Base-by-base conservation (phyloP, 1,140 invertebrate genomes). In the Fopius arisanus region DNA sequence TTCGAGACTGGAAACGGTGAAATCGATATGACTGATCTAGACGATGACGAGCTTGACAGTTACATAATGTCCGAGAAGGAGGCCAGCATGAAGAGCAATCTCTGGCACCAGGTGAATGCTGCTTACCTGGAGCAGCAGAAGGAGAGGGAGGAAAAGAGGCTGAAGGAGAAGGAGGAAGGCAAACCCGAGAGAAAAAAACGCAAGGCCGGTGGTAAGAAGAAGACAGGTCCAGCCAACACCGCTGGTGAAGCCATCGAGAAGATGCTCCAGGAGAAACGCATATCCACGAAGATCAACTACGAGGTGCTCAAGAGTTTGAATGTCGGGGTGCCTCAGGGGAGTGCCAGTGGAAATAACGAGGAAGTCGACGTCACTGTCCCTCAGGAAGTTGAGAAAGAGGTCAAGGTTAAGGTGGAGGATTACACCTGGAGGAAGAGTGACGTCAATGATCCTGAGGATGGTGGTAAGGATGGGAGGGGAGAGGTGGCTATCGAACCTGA, bases 251-350 rank as follows among this genome's bases (percentile, higher is more conserved):
- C 96, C 0, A 96, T 98, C 29, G 95, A 97, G 81, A 97, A 96
- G 85, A 97, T 98, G 92, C 85, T 98, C 6, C 93, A 96, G 78
- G 96, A 98, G 79, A 98, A 97, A 85, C 96, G 96, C 83, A 94
- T 99, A 72, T 98, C 97, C 0, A 93, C 92, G 4, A 99, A 99
- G 91, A 98, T 99, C 33, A 98, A 99, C 87, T 99, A 99, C 82
- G 97, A 99, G 79, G 97, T 99, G 19, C 87, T 99, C 12, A 96
- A 96, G 81, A 95, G 92, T 81, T 87, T 97, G 76, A 92, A 92
- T 83, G 86, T 77, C 76, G 92, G 89, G 79, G 21, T 26, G 10
- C 9, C 23, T 14, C n/a, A 67, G 4, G 43, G 31, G 23, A n/a
- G 6, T 28, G 26, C 3, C 1, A 48, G 14, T 48, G 43, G 2